phyloP scores from a whole-genome alignment of 2,113 vertebrate genomes.

The Plecotus auritus region DNA sequence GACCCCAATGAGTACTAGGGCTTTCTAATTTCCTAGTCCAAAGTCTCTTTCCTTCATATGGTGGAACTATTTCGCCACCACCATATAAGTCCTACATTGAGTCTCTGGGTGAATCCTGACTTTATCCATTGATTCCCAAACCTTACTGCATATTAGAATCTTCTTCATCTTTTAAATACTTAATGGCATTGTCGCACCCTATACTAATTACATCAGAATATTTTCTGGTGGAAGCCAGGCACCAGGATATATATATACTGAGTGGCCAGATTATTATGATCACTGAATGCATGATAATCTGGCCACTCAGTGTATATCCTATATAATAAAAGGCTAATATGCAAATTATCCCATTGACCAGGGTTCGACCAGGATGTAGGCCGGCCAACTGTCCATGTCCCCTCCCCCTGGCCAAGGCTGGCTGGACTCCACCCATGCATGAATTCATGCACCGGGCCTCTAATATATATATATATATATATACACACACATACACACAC shows the following conservation, averaged over 20 bases:
- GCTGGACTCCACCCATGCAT: no score
- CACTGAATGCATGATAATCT: no score
- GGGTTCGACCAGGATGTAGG: no score
- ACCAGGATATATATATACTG: not conserved
- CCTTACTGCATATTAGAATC: not conserved
- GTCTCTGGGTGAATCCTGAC: not conserved
- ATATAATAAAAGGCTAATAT: no score
- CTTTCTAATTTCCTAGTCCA: not conserved
- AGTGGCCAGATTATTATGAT: no score
- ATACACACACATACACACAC: no score
- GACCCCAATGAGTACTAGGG: not conserved
- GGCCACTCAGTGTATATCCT: no score
- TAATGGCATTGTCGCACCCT: not conserved
- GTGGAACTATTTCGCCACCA: not conserved
- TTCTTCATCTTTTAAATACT: not conserved
- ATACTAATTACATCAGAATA: not conserved
- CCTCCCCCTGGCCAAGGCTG: no score
- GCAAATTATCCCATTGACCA: no score
- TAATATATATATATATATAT: not conserved
- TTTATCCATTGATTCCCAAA: not conserved
- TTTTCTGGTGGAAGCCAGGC: not conserved
- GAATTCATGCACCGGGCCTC: no score
- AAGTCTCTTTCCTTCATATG: not conserved
- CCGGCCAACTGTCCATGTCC: no score
- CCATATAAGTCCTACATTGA: not conserved